Evolutionary conservation across 2,113 vertebrate genomes (phyloP).

Genomic region (Campylomormyrus numenius): DNA sequence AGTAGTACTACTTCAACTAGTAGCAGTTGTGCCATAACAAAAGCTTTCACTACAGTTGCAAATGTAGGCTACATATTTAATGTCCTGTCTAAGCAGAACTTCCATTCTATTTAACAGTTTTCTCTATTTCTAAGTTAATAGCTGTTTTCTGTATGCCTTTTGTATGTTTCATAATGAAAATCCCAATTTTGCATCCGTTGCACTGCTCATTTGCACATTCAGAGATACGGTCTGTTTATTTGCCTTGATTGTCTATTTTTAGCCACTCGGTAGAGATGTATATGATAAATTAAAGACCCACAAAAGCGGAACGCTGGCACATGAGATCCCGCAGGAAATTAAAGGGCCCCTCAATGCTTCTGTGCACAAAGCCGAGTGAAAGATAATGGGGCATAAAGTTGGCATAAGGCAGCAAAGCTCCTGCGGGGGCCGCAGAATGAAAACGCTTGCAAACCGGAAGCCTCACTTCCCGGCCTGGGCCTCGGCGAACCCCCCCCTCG

Average conservation of each 20-base stretch:
- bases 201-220: neutral
- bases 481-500: neutral
- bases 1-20: neutral
- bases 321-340: constrained; percentile 19
- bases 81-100: neutral
- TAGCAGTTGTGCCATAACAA: neutral
- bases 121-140: neutral
- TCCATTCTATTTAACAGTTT: neutral
- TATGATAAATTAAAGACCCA: constrained; percentile 17
- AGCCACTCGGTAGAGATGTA: neutral
- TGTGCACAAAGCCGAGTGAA: constrained; percentile 19
- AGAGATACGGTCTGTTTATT: constrained; percentile 12
- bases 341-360: constrained; percentile 18
- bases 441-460: constrained; percentile 12
- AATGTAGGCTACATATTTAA: neutral
- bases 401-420: constrained; percentile 8
- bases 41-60: neutral
- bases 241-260: constrained; percentile 3
- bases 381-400: constrained; percentile 38
- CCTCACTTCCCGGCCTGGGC: neutral
- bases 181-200: neutral
- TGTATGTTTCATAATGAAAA: too few species aligned
- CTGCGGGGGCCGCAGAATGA: constrained; percentile 7
- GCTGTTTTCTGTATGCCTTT: neutral
- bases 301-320: constrained; percentile 3